Conservation (phyloP, 2,888 invertebrate species). For the Drosophila flavopinicola region DNA sequence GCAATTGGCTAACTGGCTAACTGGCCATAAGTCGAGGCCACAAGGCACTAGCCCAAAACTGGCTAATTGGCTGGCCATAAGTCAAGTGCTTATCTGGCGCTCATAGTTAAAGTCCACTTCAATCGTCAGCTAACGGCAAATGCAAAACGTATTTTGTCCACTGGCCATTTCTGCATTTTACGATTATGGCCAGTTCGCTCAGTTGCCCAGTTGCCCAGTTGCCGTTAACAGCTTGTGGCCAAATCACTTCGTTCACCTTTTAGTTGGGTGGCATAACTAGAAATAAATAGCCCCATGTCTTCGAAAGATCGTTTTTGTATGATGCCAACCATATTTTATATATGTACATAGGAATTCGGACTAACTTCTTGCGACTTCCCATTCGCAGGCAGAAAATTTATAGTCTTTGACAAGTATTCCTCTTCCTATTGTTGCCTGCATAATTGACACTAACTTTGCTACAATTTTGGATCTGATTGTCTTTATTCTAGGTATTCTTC, state of each 20-base stretch:
- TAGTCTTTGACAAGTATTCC: no score
- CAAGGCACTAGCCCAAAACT: conserved; percentile 8
- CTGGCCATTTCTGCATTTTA: conserved; percentile 2
- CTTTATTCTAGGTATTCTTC: no score
- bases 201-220: conserved; percentile 20
- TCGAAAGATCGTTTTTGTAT: no score
- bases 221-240: conserved; percentile 3
- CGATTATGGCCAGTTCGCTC: conserved; percentile 1
- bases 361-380: no score
- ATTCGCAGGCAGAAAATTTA: no score
- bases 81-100: conserved; percentile 42
- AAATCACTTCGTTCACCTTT: background rate
- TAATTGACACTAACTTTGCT: no score
- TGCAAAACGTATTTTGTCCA: conserved; percentile 17
- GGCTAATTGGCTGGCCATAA: conserved; percentile 29
- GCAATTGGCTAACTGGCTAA: conserved; percentile 32
- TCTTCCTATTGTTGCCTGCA: no score
- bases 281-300: no score
- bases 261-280: background rate
- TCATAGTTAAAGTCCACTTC: conserved; percentile 15
- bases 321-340: no score
- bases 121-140: conserved; percentile 31
- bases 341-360: no score
- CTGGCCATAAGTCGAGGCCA: conserved; percentile 27
- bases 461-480: no score